Base-by-base conservation (phyloP, 2,888 invertebrate genomes). In the Suillia variegata region DNA sequence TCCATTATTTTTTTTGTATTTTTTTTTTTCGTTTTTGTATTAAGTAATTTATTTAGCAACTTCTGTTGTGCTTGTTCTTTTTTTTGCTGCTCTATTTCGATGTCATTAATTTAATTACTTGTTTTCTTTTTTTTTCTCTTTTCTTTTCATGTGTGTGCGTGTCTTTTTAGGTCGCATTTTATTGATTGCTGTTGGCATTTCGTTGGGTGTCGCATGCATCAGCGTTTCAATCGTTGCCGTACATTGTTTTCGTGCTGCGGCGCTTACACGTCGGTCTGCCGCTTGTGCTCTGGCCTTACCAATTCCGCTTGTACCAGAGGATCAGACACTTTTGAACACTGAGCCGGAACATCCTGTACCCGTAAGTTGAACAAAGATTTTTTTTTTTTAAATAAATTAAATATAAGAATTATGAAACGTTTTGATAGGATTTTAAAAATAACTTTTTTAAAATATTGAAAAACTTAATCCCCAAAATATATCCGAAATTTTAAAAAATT, bases 261-360 rank as follows among this genome's bases (percentile, higher is more conserved):
- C 62, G 61, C 45, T 45, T 5, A 18, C 45, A 45, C 45, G 45
- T 45, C 45, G 45, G 6, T n/a, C 12, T 45, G 45, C 18, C 58
- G 68, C 73, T 70, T 71, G 77, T 76, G 77, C 80, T 76, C 80
- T 80, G 80, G 80, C 80, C 75, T 78, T 80, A 69, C 77, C 81
- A 75, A 78, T 78, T 74, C 72, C 74, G 64, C 70, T 71, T 66
- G 73, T 72, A 67, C 74, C 76, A 65, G 73, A 74, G 65, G 75
- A 78, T 63, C 73, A 70, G 71, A 77, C 74, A 70, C 79, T 80
- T 80, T 77, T 80, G 73, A 76, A 78, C 76, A 78, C 76, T 76
- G 79, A 82, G 80, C 80, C 82, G 81, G 82, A 82, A 79, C 79
- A 81, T 77, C 77, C 82, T 78, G 81, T 82, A 82, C 81, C 82